Base-by-base conservation (phyloP, 37 sponge, comb jelly and placozoan genomes). In the Petrosia ficiformis region DNA sequence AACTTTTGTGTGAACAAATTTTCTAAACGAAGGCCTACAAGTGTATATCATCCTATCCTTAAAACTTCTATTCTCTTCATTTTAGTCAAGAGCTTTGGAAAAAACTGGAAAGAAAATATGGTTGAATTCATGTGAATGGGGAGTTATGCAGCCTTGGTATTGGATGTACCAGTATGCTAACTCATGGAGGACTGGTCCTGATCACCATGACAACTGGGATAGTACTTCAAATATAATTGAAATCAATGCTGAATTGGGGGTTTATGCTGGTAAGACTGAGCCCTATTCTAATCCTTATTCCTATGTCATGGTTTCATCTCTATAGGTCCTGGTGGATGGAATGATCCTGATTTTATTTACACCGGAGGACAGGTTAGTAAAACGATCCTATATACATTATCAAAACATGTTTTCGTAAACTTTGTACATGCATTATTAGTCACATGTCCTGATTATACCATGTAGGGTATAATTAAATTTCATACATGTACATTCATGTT, bases 71-170 rank as follows among this genome's bases (percentile, higher is more conserved):
- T 6, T 73, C 11, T 59, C 19, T 76, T 35, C 37, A 59, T 25
- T 52, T 5, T 70, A 90, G 87, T 92, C 93, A 2, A 67, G 74
- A 48, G 93, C 93, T 29, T 73, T 92, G 65, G 84, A 92, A 44
- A 31, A 54, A 3, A 92, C 93, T 34, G 88, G 87, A 1, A 87
- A 84, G 70, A 73, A 80, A 25, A 87, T 92, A 59, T 84, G 87
- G 75, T 92, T 92, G 66, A 84, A 87, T 67, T 30, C 93, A 2
- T 92, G 93, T 81, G 93, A 92, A 44, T 87, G 93, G 93, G 93
- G 93, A 2, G 79, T 77, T 42, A 89, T 84, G 8, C 65, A 81
- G 26, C 93, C 93, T 10, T 92, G 93, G 93, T 78, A 77, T 65
- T 92, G 93, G 93, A 92, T 92, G 93, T 48, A 28, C 4, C 64